Percentiles rank a stretch among this genome's conserved stretches.
Conservation (phyloP, 2,888 invertebrate species). For the Phoenoteleia sp. region DNA sequence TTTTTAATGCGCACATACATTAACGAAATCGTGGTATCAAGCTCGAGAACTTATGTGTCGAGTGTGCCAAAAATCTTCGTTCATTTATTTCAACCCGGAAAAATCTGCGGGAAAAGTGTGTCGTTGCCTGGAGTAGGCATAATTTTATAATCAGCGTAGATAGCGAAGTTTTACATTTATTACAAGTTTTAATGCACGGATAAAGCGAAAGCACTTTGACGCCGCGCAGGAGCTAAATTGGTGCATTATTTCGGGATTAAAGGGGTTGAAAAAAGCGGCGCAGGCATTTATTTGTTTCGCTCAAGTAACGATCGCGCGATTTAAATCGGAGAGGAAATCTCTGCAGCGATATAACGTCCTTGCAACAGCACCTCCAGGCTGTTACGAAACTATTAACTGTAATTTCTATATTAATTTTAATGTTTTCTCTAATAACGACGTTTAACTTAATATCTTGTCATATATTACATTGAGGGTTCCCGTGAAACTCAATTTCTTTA, state of each 20-base stretch:
- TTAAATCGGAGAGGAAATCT: neutral
- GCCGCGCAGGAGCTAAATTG: too few species aligned
- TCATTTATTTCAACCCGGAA: slow-evolving; percentile 32
- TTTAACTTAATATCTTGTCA: slow-evolving; percentile 25
- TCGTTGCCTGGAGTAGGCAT: slow-evolving; percentile 9
- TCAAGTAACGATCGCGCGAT: neutral
- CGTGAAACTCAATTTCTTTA: slow-evolving; percentile 14
- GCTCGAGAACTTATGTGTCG: slow-evolving; percentile 23
- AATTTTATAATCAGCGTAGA: slow-evolving; percentile 8
- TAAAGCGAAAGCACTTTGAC: neutral
- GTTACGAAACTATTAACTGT: slow-evolving; percentile 14
- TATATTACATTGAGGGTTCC: slow-evolving; percentile 29
- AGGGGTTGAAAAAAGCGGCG: too few species aligned
- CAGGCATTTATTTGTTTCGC: neutral
- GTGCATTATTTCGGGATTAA: neutral
- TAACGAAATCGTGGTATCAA: slow-evolving; percentile 31
- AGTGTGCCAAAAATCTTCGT: slow-evolving; percentile 27
- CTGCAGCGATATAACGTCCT: neutral
- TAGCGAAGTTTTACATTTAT: neutral
- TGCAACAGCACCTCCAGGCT: neutral
- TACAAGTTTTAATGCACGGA: neutral
- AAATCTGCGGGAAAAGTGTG: slow-evolving; percentile 23
- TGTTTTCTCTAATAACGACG: slow-evolving; percentile 11
- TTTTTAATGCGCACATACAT: slow-evolving; percentile 23
- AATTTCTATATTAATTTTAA: slow-evolving; percentile 35